phyloP scores from a whole-genome alignment of 2,888 invertebrate genomes.

The Agrilus mali region DNA sequence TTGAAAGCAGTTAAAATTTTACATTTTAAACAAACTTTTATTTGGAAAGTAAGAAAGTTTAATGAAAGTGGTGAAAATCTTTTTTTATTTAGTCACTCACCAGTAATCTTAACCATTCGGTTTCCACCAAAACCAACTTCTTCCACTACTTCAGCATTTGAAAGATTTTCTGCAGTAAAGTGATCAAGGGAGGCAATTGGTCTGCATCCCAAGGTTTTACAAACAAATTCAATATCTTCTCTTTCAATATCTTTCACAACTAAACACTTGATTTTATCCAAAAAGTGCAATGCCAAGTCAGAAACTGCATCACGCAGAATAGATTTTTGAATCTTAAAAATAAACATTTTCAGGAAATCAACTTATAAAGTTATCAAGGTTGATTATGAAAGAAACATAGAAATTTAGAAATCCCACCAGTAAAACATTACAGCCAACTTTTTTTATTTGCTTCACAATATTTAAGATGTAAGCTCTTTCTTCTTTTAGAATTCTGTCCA shows the following conservation, averaged over 20 bases:
- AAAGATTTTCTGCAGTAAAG: conserved; percentile 84
- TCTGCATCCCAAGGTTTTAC: conserved; percentile 85
- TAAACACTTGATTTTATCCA: conserved; percentile 98
- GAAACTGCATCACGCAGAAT: conserved; percentile 88
- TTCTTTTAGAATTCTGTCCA: conserved; percentile 97
- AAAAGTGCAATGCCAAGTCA: conserved; percentile 92
- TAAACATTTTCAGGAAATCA: background rate
- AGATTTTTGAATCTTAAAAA: conserved; percentile 46
- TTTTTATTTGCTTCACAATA: conserved; percentile 97
- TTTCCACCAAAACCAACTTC: conserved; percentile 80
- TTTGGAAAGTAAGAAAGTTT: too few relatives aligned
- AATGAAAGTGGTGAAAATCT: background rate
- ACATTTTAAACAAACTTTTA: background rate
- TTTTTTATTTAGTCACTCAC: conserved; percentile 12
- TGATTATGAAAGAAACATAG: background rate
- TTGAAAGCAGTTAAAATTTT: too few relatives aligned
- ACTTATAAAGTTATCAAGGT: background rate
- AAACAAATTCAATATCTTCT: conserved; percentile 95
- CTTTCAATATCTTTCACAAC: conserved; percentile 96
- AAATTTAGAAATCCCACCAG: conserved; percentile 45
- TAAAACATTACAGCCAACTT: conserved; percentile 94
- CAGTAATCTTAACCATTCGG: conserved; percentile 68
- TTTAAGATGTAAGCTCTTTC: conserved; percentile 96
- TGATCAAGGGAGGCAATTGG: conserved; percentile 99
- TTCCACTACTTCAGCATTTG: conserved; percentile 86